Base-by-base conservation (phyloP, 1,140 invertebrate genomes). In the Pseudomyrmex concolor region DNA sequence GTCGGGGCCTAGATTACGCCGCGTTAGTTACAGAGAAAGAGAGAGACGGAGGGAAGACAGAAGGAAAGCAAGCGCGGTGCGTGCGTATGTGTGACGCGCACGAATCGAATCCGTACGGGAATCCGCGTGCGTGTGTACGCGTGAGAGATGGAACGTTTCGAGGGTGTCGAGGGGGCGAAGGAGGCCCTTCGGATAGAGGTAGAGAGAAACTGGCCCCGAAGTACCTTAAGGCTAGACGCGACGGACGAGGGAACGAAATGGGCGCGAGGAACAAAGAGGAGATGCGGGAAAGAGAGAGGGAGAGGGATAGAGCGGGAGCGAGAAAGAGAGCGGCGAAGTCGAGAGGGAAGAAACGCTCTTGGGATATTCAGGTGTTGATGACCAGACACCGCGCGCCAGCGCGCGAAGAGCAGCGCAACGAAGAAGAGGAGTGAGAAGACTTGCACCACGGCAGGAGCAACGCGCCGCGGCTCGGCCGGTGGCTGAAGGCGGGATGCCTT, bases 281-380 rank as follows among this genome's bases (percentile, higher is more conserved):
- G 85, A 70, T 80, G 74, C 60, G 51, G 62, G 63, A 45, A 2
- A 74, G 84, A 83, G 81, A 84, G 86, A 55, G 25, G 45, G 59
- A 43, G 45, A 5, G 84, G 84, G 89, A 86, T 86, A 84, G 81
- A 83, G 78, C 84, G 84, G 87, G n/a, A 64, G 66, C 43, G 70
- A 45, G 12, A 83, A 82, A 73, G 84, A 87, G 85, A 25, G 9
- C 5, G 22, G 66, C 45, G 55, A 82, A 13, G 43, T 19, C 76
- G 85, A 86, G 72, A 84, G 84, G 86, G 85, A 85, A 88, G 89
- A 88, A 89, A 86, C 86, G 91, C 87, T 91, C 89, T 90, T 84
- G 87, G 86, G 89, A 88, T 34, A 34, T 90, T 93, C 91, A 91
- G 92, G 92, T 93, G 92, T 92, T 93, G 92, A 92, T 93, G 92